Base-by-base conservation (phyloP, 1,140 invertebrate genomes). In the Drosophila equinoxialis region DNA sequence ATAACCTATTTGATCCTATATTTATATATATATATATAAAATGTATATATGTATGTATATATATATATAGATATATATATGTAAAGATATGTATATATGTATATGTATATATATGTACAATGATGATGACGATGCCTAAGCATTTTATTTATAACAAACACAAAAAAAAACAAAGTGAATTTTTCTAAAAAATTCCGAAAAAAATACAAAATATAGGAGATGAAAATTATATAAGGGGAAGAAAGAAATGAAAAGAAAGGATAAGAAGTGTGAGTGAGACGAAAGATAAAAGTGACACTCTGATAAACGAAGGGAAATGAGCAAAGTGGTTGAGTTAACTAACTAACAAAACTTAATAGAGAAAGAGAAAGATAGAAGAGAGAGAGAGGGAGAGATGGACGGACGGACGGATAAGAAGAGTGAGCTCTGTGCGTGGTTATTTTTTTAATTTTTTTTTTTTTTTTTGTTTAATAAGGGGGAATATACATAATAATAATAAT, bases 101-200 rank as follows among this genome's bases (percentile, higher is more conserved):
- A 42, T 42, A 42, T 14, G n/a, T 42, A 7, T 42, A 71, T 63
- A 59, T 51, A 66, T 66, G 62, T 66, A 66, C 55, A 67, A 51
- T 51, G 17, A 51, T 70, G 41, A 48, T 63, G 59, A 45, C 13
- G 54, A 71, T 63, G 73, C 42, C 55, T 61, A 76, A 42, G 64
- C 67, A 78, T 81, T 69, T 82, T 81, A 82, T 78, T 82, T 79
- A 77, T 77, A 76, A 84, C 77, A 76, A 80, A 61, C 45, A 74
- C 30, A 30, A 79, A 74, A 59, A 51, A 51, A 48, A 45, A 6
- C 41, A 42, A 48, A 48, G 61, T 67, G 81, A 85, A 85, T 85
- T 85, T 86, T 85, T 85, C 37, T 79, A 86, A 86, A 85, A 86
- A 71, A 85, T 85, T 81, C 71, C 59, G 62, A 61, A 71, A 65